These are phyloP conservation scores for Carposina sasakii DNA, from an alignment of 1,140 invertebrate species.

Conservation along the genomic window DNA sequence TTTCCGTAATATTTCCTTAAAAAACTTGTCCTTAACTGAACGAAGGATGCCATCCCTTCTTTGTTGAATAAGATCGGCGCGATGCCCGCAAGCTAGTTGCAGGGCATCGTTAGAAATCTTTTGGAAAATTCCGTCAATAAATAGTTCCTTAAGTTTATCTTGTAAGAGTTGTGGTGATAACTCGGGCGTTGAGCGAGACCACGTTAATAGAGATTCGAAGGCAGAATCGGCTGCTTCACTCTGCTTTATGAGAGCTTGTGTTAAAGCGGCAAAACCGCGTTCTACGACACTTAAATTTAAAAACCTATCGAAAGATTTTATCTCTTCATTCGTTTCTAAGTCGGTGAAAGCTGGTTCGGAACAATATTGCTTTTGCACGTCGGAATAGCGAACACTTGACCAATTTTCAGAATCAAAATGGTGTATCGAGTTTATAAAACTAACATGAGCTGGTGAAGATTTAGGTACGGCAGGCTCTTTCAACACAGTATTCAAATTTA, in stretches of 20 bases:
- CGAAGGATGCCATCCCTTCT: neutral
- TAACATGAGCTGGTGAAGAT: neutral
- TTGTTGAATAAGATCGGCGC: neutral
- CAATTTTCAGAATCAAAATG: neutral
- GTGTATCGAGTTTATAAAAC: neutral
- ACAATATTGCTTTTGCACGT: conserved; percentile 1
- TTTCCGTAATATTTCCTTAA: neutral
- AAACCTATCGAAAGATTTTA: neutral
- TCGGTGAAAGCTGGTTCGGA: neutral
- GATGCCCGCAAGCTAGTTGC: neutral
- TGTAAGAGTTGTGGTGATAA: neutral
- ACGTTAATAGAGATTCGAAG: neutral
- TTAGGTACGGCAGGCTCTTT: conserved; percentile 2
- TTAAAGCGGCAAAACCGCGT: neutral
- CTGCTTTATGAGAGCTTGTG: neutral
- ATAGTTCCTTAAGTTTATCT: neutral
- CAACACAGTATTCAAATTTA: neutral
- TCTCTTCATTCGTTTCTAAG: neutral
- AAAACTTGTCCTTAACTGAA: neutral
- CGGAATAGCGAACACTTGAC: neutral
- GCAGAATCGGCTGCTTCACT: neutral
- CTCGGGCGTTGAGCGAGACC: neutral
- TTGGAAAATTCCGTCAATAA: neutral
- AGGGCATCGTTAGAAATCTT: neutral
- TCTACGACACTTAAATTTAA: no score